These are phyloP conservation scores for Chlamydotis undulata DNA, from an alignment of 2,113 vertebrate species.

Conservation along the genomic window DNA sequence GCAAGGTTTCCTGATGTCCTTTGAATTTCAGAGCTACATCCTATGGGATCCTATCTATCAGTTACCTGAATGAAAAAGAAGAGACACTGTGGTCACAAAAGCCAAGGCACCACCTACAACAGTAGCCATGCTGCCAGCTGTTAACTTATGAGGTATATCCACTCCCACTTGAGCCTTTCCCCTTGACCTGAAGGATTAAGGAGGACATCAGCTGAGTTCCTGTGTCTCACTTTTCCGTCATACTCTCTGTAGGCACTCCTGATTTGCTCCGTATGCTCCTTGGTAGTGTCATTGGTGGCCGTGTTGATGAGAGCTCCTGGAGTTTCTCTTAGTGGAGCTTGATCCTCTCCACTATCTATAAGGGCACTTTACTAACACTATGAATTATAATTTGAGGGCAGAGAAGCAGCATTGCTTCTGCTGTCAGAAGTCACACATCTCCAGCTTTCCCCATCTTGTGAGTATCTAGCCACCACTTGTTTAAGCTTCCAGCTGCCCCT, in stretches of 20 bases:
- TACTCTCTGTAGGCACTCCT: not conserved
- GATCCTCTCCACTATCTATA: not conserved
- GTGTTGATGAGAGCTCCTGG: not conserved
- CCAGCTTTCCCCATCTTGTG: not conserved
- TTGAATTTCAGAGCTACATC: not conserved
- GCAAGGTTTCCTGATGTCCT: not conserved
- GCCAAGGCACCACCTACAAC: not conserved
- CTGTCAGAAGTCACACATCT: not conserved
- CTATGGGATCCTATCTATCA: not conserved
- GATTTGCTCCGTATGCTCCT: not conserved
- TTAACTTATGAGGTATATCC: not conserved
- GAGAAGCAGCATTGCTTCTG: not conserved
- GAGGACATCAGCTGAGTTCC: not conserved
- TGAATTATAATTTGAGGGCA: not conserved
- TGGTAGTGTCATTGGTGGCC: not conserved
- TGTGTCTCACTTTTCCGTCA: rapidly evolving
- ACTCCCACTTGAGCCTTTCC: not conserved
- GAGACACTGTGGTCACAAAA: not conserved
- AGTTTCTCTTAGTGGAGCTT: not conserved
- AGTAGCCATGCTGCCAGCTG: not conserved
- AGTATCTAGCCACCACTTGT: not conserved
- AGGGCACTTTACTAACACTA: not conserved
- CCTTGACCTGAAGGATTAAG: not conserved
- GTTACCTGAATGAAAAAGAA: not conserved
- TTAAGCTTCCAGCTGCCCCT: not conserved